phyloP scores from a whole-genome alignment of 2,888 invertebrate species.

The Dioctria linearis region DNA sequence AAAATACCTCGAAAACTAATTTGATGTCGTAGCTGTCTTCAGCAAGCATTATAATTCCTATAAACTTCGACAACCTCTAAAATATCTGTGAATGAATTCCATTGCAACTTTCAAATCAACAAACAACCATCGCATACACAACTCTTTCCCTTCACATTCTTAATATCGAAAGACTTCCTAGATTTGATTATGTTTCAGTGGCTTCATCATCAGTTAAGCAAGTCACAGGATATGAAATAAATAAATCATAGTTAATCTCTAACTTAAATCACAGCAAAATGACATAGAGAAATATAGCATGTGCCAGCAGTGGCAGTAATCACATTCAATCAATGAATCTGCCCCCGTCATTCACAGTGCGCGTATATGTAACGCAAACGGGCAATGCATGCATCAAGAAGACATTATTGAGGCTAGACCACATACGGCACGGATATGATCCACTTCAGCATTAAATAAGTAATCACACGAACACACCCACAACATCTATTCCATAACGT shows the following conservation, averaged over 20 bases:
- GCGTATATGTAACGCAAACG: background rate
- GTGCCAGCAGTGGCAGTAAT: slow-evolving; percentile 34
- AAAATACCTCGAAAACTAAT: too few relatives aligned
- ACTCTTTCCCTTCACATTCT: background rate
- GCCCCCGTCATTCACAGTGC: slow-evolving; percentile 43
- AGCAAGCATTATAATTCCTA: too few relatives aligned
- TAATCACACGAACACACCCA: slow-evolving; percentile 30
- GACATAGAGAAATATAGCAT: slow-evolving; percentile 20
- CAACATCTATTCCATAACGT: slow-evolving; percentile 13
- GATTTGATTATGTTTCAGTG: slow-evolving; percentile 11
- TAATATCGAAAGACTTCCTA: slow-evolving; percentile 20
- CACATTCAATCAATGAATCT: slow-evolving; percentile 50
- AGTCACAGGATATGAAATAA: slow-evolving; percentile 49
- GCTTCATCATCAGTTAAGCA: background rate
- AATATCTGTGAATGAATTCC: background rate
- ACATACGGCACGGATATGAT: slow-evolving; percentile 46
- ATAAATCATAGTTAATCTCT: slow-evolving; percentile 52
- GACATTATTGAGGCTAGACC: slow-evolving; percentile 32
- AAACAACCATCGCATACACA: slow-evolving; percentile 8
- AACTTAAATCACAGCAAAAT: slow-evolving; percentile 35
- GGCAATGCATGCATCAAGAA: too few relatives aligned
- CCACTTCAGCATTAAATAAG: slow-evolving; percentile 41
- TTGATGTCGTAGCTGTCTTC: too few relatives aligned
- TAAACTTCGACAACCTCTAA: too few relatives aligned
- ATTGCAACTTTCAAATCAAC: background rate